Evolutionary conservation across 2,797 vertebrate genomes (phyloP).

Genomic region (Lepilemur ruficaudatus): DNA sequence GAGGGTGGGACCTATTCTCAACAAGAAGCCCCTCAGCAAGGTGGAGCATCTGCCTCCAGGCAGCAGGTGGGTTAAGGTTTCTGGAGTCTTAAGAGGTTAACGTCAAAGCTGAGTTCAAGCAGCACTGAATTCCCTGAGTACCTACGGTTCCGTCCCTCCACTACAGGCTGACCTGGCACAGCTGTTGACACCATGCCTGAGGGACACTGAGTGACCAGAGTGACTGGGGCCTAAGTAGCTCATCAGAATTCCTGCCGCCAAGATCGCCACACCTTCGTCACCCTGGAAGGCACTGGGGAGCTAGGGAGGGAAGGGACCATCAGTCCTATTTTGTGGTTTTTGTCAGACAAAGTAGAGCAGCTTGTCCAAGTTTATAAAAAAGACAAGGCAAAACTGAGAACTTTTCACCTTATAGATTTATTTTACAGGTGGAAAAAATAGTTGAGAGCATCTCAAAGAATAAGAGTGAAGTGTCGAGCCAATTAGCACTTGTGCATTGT

Average conservation of each 20-base stretch:
- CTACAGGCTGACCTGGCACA: not conserved
- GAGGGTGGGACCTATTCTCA: not conserved
- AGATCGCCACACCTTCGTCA: not conserved
- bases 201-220: not conserved
- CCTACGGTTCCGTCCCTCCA: too few species aligned
- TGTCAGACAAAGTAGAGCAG: not conserved
- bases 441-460: slow-evolving; percentile 37
- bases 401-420: not conserved
- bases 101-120: not conserved
- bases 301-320: not conserved
- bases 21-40: not conserved
- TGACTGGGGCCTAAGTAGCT: not conserved
- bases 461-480: slow-evolving; percentile 2
- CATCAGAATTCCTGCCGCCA: not conserved
- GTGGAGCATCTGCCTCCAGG: not conserved
- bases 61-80: not conserved
- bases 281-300: not conserved
- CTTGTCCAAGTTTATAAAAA: not conserved
- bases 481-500: slow-evolving; percentile 48
- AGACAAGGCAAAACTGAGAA: not conserved
- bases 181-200: not conserved
- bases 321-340: not conserved
- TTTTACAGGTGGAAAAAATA: not conserved
- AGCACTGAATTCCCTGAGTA: not conserved
- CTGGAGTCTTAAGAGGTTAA: not conserved